phyloP scores from a whole-genome alignment of 2,888 invertebrate genomes.

The Sympetrum striolatum region DNA sequence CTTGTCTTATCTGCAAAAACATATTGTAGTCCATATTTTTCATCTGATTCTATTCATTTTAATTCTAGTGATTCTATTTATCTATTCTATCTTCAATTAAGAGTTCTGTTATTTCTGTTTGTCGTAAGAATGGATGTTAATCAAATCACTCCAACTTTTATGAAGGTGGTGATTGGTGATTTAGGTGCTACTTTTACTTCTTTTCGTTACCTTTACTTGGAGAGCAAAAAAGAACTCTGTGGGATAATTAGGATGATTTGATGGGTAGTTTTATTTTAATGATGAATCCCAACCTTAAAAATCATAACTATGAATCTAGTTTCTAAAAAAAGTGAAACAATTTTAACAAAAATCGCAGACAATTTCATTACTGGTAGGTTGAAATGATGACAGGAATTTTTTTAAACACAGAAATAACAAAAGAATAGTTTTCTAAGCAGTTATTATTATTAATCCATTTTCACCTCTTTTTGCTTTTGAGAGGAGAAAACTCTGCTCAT shows the following conservation, averaged over 20 bases:
- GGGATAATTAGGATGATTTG: background rate
- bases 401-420: background rate
- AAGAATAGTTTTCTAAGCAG: background rate
- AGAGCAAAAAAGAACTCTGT: background rate
- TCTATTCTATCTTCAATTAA: too few relatives aligned
- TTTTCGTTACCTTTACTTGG: too few relatives aligned
- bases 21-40: too few relatives aligned
- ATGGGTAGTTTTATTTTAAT: constrained; percentile 6
- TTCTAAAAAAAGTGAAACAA: background rate
- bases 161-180: too few relatives aligned
- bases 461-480: background rate
- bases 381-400: constrained; percentile 1
- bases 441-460: background rate
- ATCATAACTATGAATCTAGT: background rate
- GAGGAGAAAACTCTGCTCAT: background rate
- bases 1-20: too few relatives aligned
- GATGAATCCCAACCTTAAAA: background rate
- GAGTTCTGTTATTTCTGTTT: too few relatives aligned
- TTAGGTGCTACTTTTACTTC: too few relatives aligned
- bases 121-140: too few relatives aligned
- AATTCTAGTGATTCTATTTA: too few relatives aligned
- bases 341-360: background rate
- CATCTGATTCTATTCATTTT: too few relatives aligned
- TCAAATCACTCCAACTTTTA: too few relatives aligned
- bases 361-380: constrained; percentile 29